Evolutionary conservation across 1,140 invertebrate species (phyloP).

Genomic region (Himalopsyche phryganea): DNA sequence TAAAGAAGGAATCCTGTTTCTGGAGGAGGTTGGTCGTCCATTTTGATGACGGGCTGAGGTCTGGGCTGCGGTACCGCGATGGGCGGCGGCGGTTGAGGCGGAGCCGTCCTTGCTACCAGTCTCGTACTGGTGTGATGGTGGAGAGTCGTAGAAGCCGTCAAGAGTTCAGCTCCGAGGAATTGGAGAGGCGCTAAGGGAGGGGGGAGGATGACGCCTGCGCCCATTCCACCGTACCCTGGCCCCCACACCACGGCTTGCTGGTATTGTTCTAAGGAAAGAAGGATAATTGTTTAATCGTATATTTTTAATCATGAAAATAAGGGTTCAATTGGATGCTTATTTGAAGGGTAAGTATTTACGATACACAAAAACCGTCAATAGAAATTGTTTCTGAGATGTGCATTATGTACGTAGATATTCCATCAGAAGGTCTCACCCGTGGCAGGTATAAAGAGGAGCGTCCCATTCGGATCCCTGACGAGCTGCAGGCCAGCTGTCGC

Average conservation of each 20-base stretch:
- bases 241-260: constrained; percentile 75
- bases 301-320: no score
- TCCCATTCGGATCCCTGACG: constrained; percentile 75
- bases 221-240: constrained; percentile 56
- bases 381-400: no score
- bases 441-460: constrained; percentile 72
- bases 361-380: no score
- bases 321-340: no score
- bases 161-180: constrained; percentile 56
- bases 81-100: constrained; percentile 38
- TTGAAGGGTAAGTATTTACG: no score
- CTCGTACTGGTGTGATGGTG: constrained; percentile 59
- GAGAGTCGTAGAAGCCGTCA: constrained; percentile 43
- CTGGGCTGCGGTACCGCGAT: constrained; percentile 39
- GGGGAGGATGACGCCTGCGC: constrained; percentile 58
- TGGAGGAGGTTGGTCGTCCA: constrained; percentile 56
- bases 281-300: no score
- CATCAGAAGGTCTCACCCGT: not conserved
- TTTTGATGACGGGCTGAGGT: constrained; percentile 53
- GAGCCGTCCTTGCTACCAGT: constrained; percentile 55
- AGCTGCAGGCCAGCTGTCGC: constrained; percentile 69
- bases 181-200: constrained; percentile 58
- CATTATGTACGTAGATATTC: no score
- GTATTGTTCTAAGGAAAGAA: constrained; percentile 60
- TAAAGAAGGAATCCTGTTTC: constrained; percentile 29